Base-by-base conservation (phyloP, 1,140 invertebrate species). In the Drosophila nigrodunni region DNA sequence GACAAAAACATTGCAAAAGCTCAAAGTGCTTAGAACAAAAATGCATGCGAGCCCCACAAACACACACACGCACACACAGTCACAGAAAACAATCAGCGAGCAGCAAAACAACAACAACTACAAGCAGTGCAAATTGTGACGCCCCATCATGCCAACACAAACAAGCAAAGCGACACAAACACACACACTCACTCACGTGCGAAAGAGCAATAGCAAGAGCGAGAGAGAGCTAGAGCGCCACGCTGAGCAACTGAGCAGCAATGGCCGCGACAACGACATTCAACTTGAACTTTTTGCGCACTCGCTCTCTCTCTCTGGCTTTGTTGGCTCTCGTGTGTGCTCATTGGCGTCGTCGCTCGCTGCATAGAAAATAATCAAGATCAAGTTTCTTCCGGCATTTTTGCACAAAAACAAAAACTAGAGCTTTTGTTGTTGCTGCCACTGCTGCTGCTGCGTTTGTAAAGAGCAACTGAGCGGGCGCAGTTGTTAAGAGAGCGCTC, bases 311-410 rank as follows among this genome's bases (percentile, higher is more conserved):
- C 55, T 11, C 49, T 18, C 57, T 43, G 50, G 15, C 49, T 34
- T 50, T 43, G 25, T 50, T 52, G 35, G 30, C 71, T 68, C 68
- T 34, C 73, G 58, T 58, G 37, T 50, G 61, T 44, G 52, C 70
- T 57, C 54, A 25, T 68, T 68, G 64, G 57, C 65, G 47, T 49
- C 54, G 60, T 35, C 50, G 49, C 49, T 25, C 35, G 46, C 30
- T 55, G 67, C 83, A 85, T 78, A 85, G 68, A 78, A 89, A 89
- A 89, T 88, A 89, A 89, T 91, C 89, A 91, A 91, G 89, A 91
- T 91, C 89, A 91, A 91, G 89, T 91, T 91, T 89, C 89, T 91
- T 91, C 89, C 85, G 85, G 85, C 85, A 89, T 89, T 80, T 76
- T 85, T 89, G 78, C 59, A 74, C 85, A 65, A 65, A 65, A 78